Evolutionary conservation across 1,140 invertebrate genomes (phyloP).

Genomic region (Popillia japonica): DNA sequence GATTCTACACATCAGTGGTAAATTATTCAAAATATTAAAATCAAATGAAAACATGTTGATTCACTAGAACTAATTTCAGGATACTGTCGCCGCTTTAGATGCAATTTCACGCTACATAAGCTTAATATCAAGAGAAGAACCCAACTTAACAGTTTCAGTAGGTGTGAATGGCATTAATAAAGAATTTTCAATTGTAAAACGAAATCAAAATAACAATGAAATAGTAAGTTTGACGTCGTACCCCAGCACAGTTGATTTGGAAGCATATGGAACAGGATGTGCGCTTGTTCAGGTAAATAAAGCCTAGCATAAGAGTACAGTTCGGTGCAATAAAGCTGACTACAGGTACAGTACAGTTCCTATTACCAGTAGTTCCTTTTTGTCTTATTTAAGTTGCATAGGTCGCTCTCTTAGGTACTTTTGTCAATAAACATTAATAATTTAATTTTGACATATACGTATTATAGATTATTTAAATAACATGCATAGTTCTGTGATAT

Average conservation of each 20-base stretch:
- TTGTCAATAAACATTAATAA: too few relatives aligned
- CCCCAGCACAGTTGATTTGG: conserved; percentile 62
- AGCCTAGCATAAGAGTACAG: too few relatives aligned
- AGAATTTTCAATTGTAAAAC: conserved; percentile 44
- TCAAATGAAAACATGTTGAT: too few relatives aligned
- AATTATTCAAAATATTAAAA: too few relatives aligned
- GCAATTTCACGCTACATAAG: conserved; percentile 66
- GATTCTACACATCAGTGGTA: conserved; percentile 66
- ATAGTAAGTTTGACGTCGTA: conserved; percentile 57
- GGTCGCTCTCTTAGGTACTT: too few relatives aligned
- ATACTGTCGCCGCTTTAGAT: conserved; percentile 69
- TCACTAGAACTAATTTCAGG: conserved; percentile 59
- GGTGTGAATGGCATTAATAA: conserved; percentile 37
- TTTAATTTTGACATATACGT: too few relatives aligned
- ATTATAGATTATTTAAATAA: too few relatives aligned
- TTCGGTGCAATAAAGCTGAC: too few relatives aligned
- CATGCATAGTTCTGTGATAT: too few relatives aligned
- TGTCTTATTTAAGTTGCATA: too few relatives aligned
- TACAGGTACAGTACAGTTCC: too few relatives aligned
- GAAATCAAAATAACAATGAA: conserved; percentile 49
- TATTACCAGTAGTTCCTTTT: too few relatives aligned
- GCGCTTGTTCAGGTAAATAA: conserved; percentile 65
- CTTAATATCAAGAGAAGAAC: conserved; percentile 44
- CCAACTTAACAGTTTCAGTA: conserved; percentile 48
- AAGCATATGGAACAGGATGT: conserved; percentile 68